phyloP scores from a whole-genome alignment of 2,797 vertebrate genomes.

The Mionectes olivaceus region DNA sequence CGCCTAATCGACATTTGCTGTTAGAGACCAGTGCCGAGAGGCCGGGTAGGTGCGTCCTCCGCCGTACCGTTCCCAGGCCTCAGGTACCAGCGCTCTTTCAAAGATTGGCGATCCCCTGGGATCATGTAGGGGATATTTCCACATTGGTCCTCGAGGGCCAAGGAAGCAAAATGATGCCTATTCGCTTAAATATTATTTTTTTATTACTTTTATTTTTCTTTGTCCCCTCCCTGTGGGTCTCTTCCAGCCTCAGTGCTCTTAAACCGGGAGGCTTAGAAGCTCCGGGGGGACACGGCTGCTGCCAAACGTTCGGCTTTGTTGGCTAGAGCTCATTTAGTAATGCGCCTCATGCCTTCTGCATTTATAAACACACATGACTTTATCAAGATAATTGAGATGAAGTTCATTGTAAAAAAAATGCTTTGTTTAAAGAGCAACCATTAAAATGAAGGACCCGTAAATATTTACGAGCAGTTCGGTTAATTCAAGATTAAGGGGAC shows the following conservation, averaged over 20 bases:
- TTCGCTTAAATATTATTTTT: rapidly evolving
- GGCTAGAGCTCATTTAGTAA: slow-evolving; percentile 16
- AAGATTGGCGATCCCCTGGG: background rate
- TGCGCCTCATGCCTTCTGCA: background rate
- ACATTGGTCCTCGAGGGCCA: background rate
- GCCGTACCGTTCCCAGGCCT: background rate
- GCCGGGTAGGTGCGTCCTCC: background rate
- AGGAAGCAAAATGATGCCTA: background rate
- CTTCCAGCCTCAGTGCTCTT: background rate
- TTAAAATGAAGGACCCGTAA: slow-evolving; percentile 65
- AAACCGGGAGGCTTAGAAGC: background rate
- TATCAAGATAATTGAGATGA: slow-evolving; percentile 79
- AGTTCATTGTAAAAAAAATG: slow-evolving; percentile 77
- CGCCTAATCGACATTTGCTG: rapidly evolving
- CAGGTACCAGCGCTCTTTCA: background rate
- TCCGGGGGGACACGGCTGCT: background rate
- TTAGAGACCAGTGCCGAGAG: background rate
- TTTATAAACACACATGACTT: slow-evolving; percentile 58
- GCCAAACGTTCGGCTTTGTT: background rate
- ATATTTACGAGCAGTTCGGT: slow-evolving; percentile 60
- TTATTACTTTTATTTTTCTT: no score
- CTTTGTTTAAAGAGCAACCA: slow-evolving; percentile 56
- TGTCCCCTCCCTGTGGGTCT: rapidly evolving
- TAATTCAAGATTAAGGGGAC: slow-evolving; percentile 47
- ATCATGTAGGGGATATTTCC: background rate